Percentiles rank a stretch among this genome's conserved stretches.
phyloP scores from a whole-genome alignment of 35 echinoderm and acorn worm genomes.

The Diadema setosum region DNA sequence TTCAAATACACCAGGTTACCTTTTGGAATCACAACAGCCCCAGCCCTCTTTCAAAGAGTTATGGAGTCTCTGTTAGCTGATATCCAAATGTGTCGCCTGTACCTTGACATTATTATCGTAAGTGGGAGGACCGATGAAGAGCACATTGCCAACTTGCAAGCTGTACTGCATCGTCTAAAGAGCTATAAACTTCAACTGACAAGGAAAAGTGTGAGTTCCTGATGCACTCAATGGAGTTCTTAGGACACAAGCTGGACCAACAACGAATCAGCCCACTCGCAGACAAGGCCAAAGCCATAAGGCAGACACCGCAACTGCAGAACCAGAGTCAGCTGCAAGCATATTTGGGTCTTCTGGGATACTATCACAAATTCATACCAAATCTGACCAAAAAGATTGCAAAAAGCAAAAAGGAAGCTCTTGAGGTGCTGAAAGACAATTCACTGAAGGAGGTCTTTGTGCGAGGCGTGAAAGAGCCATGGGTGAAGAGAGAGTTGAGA shows the following conservation, averaged over 20 bases:
- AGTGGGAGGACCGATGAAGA: not conserved
- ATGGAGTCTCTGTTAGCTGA: conserved; percentile 19
- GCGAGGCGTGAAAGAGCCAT: no score
- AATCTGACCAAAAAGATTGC: conserved; percentile 5
- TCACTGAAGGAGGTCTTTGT: no score
- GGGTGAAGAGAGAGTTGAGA: no score
- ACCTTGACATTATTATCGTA: conserved; percentile 21
- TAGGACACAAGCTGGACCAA: conserved; percentile 30
- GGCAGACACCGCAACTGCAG: not conserved
- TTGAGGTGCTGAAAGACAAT: no score
- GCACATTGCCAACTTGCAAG: not conserved
- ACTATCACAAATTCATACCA: conserved; percentile 55
- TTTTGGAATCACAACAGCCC: conserved; percentile 26
- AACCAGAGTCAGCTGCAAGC: conserved; percentile 54
- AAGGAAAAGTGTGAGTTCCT: conserved; percentile 48
- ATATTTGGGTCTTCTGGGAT: conserved; percentile 39
- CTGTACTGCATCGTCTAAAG: not conserved
- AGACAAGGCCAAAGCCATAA: conserved; percentile 50
- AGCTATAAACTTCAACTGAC: not conserved
- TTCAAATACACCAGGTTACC: conserved; percentile 8
- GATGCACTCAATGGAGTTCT: conserved; percentile 19
- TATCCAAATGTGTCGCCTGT: not conserved
- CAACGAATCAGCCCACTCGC: conserved; percentile 32
- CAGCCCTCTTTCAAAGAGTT: conserved; percentile 7
- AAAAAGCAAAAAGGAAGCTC: no score